A percentile compares a stretch with the other conserved stretches of the same genome.
phyloP scores from a whole-genome alignment of 2,113 vertebrate species.

The Etheostoma spectabile region DNA sequence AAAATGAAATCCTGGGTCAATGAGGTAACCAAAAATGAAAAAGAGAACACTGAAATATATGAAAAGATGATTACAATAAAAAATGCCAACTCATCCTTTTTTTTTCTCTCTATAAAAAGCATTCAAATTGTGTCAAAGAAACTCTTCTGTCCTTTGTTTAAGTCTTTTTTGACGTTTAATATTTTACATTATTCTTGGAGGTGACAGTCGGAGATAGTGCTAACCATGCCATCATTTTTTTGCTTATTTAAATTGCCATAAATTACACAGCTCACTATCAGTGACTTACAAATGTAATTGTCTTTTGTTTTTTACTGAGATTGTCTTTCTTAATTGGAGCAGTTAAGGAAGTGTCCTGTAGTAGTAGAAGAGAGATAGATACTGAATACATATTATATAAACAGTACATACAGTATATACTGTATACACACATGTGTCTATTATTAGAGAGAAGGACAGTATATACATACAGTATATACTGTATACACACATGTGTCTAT shows the following conservation, averaged over 20 bases:
- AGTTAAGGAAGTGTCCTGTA: background rate
- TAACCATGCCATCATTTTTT: background rate
- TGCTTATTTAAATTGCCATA: background rate
- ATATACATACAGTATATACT: no score
- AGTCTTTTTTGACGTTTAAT: no score
- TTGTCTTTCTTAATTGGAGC: background rate
- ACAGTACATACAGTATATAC: no score
- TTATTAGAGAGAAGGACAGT: no score
- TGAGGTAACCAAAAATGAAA: background rate
- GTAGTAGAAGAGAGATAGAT: conserved; percentile 2
- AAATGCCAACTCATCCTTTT: no score
- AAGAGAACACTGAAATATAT: background rate
- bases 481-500: background rate
- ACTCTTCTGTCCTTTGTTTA: background rate
- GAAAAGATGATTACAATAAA: background rate
- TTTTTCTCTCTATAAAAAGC: background rate
- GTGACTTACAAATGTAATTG: background rate
- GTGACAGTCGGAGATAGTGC: background rate
- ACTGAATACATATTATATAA: background rate
- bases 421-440: no score
- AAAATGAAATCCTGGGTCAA: background rate
- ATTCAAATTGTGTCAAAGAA: background rate
- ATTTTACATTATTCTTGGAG: no score
- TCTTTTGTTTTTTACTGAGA: background rate
- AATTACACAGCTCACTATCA: background rate